These are phyloP conservation scores for Chaetodon auriga DNA, from an alignment of 2,113 vertebrate genomes.

Conservation along the genomic window DNA sequence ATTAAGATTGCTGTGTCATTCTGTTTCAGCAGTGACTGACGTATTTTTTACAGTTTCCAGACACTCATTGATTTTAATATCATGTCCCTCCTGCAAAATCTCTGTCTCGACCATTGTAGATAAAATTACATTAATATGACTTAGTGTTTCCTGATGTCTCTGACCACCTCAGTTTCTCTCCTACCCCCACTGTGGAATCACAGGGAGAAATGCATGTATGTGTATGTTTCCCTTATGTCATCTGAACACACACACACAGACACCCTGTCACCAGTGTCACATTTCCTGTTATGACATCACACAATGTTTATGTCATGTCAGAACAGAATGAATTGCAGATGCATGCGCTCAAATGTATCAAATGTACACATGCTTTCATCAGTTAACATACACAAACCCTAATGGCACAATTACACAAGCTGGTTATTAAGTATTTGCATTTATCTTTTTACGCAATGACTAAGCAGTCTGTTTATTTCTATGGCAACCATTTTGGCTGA, in stretches of 20 bases:
- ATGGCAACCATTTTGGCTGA: slow-evolving; percentile 63
- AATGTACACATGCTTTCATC: not conserved
- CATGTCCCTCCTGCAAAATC: not conserved
- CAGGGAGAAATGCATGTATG: no score
- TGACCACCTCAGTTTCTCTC: not conserved
- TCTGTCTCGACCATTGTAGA: no score
- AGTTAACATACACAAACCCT: not conserved
- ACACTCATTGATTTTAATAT: not conserved
- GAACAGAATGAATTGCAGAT: not conserved
- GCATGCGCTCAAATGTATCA: not conserved
- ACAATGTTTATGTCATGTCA: not conserved
- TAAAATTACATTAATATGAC: not conserved
- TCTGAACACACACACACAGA: not conserved
- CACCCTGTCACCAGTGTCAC: slow-evolving; percentile 5
- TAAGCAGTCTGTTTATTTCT: slow-evolving; percentile 55
- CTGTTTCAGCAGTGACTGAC: slow-evolving; percentile 1
- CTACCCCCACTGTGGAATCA: not conserved
- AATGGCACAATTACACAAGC: not conserved
- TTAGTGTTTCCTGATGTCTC: not conserved
- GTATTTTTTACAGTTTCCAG: not conserved
- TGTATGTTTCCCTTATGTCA: not conserved
- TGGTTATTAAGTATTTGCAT: not conserved
- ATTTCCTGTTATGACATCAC: not conserved
- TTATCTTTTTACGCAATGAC: slow-evolving; percentile 41
- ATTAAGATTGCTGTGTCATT: not conserved